Base-by-base conservation (phyloP, 2,797 vertebrate genomes). In the Cottoperca gobio region DNA sequence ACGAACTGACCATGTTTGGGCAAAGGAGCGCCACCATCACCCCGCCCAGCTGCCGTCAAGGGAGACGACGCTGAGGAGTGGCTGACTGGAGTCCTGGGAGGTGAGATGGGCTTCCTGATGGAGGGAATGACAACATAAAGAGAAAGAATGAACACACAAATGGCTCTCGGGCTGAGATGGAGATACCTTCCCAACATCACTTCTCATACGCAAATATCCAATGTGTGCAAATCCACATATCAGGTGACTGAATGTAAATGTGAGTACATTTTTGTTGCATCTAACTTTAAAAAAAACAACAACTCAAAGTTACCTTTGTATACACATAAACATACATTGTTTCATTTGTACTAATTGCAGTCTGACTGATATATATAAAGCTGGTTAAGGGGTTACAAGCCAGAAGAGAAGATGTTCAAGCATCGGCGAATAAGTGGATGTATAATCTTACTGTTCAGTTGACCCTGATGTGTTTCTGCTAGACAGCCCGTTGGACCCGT, bases 61-160 rank as follows among this genome's bases (percentile, higher is more conserved):
- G 96, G 93, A 88, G 96, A 96, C 68, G 95, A 95, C 76, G 94
- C 91, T 73, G 94, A 92, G 64, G 91, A 90, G 70, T 95, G 96
- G 93, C 92, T 97, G 89, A 96, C 94, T 40, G 96, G 96, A 80
- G 95, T 96, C 93, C 96, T 96, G 67, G 96, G 95, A 83, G 96
- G 97, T 84, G 96, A 97, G 83, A 94, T 79, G 21, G 93, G 79
- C 93, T 96, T 96, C 91, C 97, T 98, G 70, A 57, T 16, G 37
- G 48, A 72, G 13, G 55, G 10, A 79, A 23, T 23, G 53, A 79
- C n/a, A 57, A n/a, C 11, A 69, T 2, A n/a, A 37, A 67, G 24
- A 70, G 17, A 59, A 16, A 37, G 6, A 68, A 52, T 21, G 8
- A 76, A 58, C 28, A 70, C 6, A 17, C 16, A 26, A 61, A 52